Conservation (phyloP, 2,888 invertebrate species). For the Proisotoma minuta region DNA sequence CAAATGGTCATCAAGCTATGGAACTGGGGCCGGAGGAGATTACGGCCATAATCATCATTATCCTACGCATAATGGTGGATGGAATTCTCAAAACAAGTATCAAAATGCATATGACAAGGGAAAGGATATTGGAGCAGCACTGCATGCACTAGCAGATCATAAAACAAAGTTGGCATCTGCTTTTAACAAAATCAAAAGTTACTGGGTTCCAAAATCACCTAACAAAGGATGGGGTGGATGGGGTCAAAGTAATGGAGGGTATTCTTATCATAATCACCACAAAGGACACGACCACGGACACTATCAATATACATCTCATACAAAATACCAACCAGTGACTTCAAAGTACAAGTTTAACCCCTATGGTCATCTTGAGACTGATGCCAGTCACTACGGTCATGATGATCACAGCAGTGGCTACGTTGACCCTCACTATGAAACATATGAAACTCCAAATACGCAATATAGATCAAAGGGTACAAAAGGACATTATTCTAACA, state of each 20-base stretch:
- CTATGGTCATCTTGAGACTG: constrained; percentile 6
- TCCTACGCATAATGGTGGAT: neutral
- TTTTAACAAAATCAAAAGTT: constrained; percentile 18
- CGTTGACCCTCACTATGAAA: too few relatives aligned
- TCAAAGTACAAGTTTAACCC: neutral
- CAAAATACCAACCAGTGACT: neutral
- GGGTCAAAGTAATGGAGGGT: neutral
- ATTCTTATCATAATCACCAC: neutral
- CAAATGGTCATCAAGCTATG: constrained; percentile 20
- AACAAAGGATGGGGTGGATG: constrained; percentile 12
- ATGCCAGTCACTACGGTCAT: neutral
- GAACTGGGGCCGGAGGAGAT: neutral
- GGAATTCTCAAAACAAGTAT: constrained; percentile 5
- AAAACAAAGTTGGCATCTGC: constrained; percentile 1
- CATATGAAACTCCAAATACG: neutral
- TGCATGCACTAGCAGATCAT: constrained; percentile 12
- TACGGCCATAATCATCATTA: constrained; percentile 11
- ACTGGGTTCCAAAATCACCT: neutral
- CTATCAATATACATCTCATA: neutral
- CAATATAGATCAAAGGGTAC: neutral
- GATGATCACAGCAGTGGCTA: neutral
- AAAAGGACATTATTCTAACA: neutral
- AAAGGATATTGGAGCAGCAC: constrained; percentile 17
- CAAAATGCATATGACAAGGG: constrained; percentile 23
- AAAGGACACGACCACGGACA: neutral